These are phyloP conservation scores for Drosophila oshimai DNA, from an alignment of 1,140 invertebrate genomes.

Conservation along the genomic window DNA sequence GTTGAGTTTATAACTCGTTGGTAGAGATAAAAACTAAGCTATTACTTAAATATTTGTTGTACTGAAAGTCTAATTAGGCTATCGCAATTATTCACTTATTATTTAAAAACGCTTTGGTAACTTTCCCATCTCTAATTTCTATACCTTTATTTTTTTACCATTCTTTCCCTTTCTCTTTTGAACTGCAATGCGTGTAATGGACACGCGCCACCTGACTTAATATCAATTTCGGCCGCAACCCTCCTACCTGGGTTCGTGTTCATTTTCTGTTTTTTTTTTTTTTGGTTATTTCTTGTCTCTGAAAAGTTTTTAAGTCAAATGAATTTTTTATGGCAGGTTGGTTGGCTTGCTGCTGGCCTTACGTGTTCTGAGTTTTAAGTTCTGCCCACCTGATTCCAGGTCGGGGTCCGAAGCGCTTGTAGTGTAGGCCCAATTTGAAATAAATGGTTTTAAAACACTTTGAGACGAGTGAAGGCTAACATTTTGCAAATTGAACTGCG, in stretches of 20 bases:
- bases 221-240: constrained; percentile 59
- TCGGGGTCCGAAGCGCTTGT: neutral
- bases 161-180: constrained; percentile 42
- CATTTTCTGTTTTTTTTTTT: constrained; percentile 8
- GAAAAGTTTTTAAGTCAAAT: constrained; percentile 75
- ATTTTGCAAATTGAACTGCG: constrained; percentile 63
- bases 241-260: neutral
- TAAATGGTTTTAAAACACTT: constrained; percentile 74
- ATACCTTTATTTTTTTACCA: neutral
- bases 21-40: too few relatives aligned
- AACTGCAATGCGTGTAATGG: constrained; percentile 70
- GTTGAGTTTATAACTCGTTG: too few relatives aligned
- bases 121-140: neutral
- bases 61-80: too few relatives aligned
- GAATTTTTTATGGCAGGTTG: constrained; percentile 72
- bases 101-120: neutral
- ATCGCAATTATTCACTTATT: too few relatives aligned
- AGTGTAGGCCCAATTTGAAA: constrained; percentile 23
- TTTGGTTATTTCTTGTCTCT: constrained; percentile 30
- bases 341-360: constrained; percentile 27
- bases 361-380: constrained; percentile 42
- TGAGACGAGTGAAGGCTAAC: constrained; percentile 17
- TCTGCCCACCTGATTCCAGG: neutral
- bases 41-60: too few relatives aligned
- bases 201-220: constrained; percentile 78